These are phyloP conservation scores for Noctilio leporinus DNA, from an alignment of 2,113 vertebrate genomes.

Conservation along the genomic window DNA sequence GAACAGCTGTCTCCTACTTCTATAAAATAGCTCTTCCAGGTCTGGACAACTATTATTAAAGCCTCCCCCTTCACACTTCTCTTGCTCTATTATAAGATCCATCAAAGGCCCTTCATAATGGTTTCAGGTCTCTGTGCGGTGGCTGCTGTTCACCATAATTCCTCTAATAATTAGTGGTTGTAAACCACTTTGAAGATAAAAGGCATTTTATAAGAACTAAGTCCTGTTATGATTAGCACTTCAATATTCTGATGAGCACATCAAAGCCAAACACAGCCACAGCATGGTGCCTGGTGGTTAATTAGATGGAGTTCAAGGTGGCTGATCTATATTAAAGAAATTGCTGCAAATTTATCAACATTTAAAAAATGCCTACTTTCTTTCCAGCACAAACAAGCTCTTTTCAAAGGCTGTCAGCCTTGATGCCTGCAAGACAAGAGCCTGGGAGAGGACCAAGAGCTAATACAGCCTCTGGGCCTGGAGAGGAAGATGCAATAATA, in stretches of 20 bases:
- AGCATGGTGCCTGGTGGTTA: slow-evolving; percentile 41
- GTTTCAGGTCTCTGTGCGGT: slow-evolving; percentile 15
- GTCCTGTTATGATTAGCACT: slow-evolving; percentile 45
- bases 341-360: slow-evolving; percentile 56
- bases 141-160: slow-evolving; percentile 38
- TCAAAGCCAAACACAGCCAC: slow-evolving; percentile 54
- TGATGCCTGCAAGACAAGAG: not conserved
- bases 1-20: slow-evolving; percentile 23
- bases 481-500: not conserved
- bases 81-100: slow-evolving; percentile 26
- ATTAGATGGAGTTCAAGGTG: slow-evolving; percentile 52
- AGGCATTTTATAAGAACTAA: slow-evolving; percentile 49
- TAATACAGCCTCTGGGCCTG: not conserved
- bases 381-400: slow-evolving; percentile 8
- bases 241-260: slow-evolving; percentile 44
- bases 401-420: not conserved
- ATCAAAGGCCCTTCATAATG: slow-evolving; percentile 50
- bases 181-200: slow-evolving; percentile 69
- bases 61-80: not conserved
- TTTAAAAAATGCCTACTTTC: slow-evolving; percentile 29
- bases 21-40: slow-evolving; percentile 30
- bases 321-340: slow-evolving; percentile 50
- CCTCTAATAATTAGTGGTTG: slow-evolving; percentile 57
- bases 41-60: not conserved
- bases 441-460: not conserved